Evolutionary conservation across 2,888 invertebrate species (phyloP), one percentile per base, ranked within the genome.

Genomic region (Drosophila falleni): DNA sequence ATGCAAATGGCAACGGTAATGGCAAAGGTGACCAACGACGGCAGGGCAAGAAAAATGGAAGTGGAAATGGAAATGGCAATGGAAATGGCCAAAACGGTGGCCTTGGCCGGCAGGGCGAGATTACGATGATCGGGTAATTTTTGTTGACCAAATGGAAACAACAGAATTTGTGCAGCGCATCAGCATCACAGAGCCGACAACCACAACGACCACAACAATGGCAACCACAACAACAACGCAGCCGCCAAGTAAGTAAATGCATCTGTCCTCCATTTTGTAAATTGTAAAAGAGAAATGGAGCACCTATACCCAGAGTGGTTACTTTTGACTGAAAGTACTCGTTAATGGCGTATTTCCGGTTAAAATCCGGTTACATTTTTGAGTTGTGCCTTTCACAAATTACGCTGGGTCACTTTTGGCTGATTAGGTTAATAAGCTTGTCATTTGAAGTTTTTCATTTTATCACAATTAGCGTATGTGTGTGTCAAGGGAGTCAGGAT

Each of bases 151-250:
- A 83, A 93, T 93, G 87, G 93, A 93, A 78, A 93, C 93, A 81
- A 93, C 93, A 42, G 94, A 94, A 89, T 92, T 93, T 87, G 91
- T 92, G 82, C 79, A 77, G 62, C 93, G 92, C 78, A 92, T 91
- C 83, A 93, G 91, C 81, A 93, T 91, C 89, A 93, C 93, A 72
- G 93, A 92, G 73, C 78, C 90, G 78, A 84, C 90, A 64, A 87
- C 90, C 84, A 87, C 87, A 68, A 81, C 83, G 59, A 88, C 91
- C 87, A 90, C 92, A 90, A 91, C 92, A 87, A 94, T 95, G 58
- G 94, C 95, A 23, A 94, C 95, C 23, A 95, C 95, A 35, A 91
- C 94, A 67, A 95, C 95, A 87, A 94, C 94, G 41, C 91, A 93
- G 81, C 93, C 94, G 63, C 94, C 94, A 92, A 93, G 94, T 94